Evolutionary conservation across 1,140 invertebrate genomes (phyloP), one percentile per base, ranked within the genome.

Genomic region (Conus ventricosus): DNA sequence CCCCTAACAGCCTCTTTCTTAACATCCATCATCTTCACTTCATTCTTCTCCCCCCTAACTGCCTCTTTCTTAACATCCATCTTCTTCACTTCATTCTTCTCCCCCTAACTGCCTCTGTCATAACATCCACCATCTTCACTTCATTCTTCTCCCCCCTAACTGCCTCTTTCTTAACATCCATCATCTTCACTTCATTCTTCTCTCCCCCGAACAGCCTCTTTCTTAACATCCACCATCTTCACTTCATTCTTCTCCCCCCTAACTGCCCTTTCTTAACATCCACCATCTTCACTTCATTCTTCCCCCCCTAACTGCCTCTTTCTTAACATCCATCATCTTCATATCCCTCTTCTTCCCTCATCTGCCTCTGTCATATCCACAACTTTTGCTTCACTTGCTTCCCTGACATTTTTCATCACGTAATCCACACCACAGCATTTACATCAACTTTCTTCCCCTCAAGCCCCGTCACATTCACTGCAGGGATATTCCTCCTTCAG

Each of bases 221-320:
- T 80, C 11, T 4, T 3, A n/a, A n/a, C n/a, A n/a, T n/a, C n/a
- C n/a, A n/a, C n/a, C n/a, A 99, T 99, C 95, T 99, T 99, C 6
- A 97, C 97, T 91, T 94, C 92, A 23, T 89, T 89, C 83, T 90
- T 93, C 90, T 1, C 88, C 89, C 76, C 91, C 90, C n/a, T n/a
- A n/a, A 11, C 91, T 90, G 63, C 91, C 92, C 94, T 94, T 90
- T 39, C 89, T 75, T 5, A 6, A 57, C 17, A 84, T 55, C 53
- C 23, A 17, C 23, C 51, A 84, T 11, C n/a, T 55, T 3, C 1
- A 7, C 20, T 17, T 25, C n/a, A 51, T 39, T 39, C 39, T 39
- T 39, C 39, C 39, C 0, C 39, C 39, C 39, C 3, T n/a, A 82
- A 82, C n/a, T 4, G 11, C 11, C 76, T 51, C 13, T 51, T 15